Base-by-base conservation (phyloP, 2,888 invertebrate genomes). In the Lissonota sp. region DNA sequence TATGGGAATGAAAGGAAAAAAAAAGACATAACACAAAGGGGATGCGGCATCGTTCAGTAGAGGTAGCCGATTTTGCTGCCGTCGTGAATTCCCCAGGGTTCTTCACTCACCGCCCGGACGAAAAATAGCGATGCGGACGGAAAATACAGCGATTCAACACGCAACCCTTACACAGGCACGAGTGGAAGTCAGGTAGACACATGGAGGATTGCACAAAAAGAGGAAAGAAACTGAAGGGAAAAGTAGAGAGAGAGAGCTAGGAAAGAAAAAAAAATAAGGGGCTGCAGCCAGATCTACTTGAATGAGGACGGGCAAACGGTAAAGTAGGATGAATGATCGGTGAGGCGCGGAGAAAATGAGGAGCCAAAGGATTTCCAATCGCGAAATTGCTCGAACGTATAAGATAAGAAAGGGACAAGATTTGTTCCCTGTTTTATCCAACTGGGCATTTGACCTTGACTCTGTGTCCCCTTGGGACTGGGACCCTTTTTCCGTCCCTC, bases 321-420 rank as follows among this genome's bases (percentile, higher is more conserved):
- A 58, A 46, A 57, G 46, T 10, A 16, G 44, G 74, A 53, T 10
- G 60, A 55, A 16, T 10, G 42, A 49, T 12, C 26, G 40, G 60
- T 39, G 62, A 42, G 39, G 69, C n/a, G 42, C 44, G 37, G 44
- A 26, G 46, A 44, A n/a, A 16, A 26, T 6, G 16, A 12, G 57
- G 40, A 53, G 72, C 64, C 14, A 70, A 74, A 55, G 85, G 84
- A 87, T 87, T 87, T 87, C 86, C 90, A 89, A 90, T 91, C 90
- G 90, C 87, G 88, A 88, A 90, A 91, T 91, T 91, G 91, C 91
- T 91, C 91, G 90, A 91, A 90, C 91, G 90, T 26, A 26, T 91
- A 87, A 87, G 77, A 60, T 40, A 53, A 42, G 53, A 51, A n/a
- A 26, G 26, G 26, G 26, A 26, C 26, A 26, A 26, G 26, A 26